Base-by-base conservation (phyloP, 2,888 invertebrate species). In the Hanleya hanleyi region DNA sequence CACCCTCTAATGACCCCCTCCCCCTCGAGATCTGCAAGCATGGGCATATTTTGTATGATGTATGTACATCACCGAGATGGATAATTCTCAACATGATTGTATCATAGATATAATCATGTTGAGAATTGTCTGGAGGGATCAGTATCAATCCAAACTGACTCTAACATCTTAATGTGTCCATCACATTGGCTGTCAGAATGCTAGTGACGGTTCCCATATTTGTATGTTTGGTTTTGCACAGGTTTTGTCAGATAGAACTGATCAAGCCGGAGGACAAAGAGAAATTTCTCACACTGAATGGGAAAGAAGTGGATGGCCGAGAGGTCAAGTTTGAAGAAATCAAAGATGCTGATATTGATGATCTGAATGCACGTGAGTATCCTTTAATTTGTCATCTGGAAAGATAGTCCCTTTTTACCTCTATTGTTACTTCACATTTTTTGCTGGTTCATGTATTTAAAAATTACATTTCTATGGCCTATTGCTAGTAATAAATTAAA, bases 281-380 rank as follows among this genome's bases (percentile, higher is more conserved):
- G 32, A 57, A 57, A 32, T 29, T 57, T 15, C 22, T 57, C 26
- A 15, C 57, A 4, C 26, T 57, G 29, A 29, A 15, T 57, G 57
- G 57, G 4, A 18, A 22, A 26, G 57, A 57, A 29, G 32, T 57
- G 2, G 57, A 15, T 29, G 57, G 32, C 5, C 22, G 57, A 57
- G 32, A 57, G 29, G 32, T 57, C 32, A 57, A 57, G 9, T 57
- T 57, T 57, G 57, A 57, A 57, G 57, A 57, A 22, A 57, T 57
- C 57, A 57, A 57, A 57, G 57, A 57, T 4, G 29, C 26, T 26
- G 29, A 57, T 29, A 57, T 57, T 57, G 57, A 57, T 29, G 57
- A 32, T 15, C 26, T 57, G 4, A 57, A 18, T 29, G 57, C 57
- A 22, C 57, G 57, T 57, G 26, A 57, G 57, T 57, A 29, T 57